Evolutionary conservation across 1,140 invertebrate species (phyloP).

Genomic region (Drosophila ogumai): DNA sequence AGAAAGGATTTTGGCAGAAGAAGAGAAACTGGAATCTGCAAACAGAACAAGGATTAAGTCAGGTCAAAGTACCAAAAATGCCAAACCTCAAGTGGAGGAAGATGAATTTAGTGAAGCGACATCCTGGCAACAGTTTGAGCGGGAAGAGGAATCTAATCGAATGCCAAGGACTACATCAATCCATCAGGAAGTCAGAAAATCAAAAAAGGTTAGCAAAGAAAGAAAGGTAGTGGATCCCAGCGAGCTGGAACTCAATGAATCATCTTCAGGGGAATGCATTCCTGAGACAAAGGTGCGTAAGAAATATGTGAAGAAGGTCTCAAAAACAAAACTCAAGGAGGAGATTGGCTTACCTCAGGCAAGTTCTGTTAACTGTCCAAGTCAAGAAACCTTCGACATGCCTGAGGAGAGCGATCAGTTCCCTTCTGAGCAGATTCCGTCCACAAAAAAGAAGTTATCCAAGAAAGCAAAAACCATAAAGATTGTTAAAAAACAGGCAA

Average conservation of each 20-base stretch:
- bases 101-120: neutral
- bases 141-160: neutral
- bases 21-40: neutral
- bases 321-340: neutral
- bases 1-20: neutral
- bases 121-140: conserved; percentile 15
- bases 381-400: neutral
- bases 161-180: neutral
- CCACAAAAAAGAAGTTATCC: neutral
- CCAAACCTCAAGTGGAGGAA: neutral
- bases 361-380: neutral
- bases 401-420: neutral
- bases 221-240: too few species aligned
- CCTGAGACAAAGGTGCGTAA: neutral
- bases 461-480: neutral
- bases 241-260: neutral
- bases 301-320: neutral
- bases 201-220: neutral
- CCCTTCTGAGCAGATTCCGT: neutral
- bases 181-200: neutral
- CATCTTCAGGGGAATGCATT: neutral
- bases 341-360: neutral
- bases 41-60: neutral
- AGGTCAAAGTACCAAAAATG: too few species aligned
- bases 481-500: neutral